These are phyloP conservation scores for Nothocercus julius DNA, from an alignment of 2,113 vertebrate species.

Conservation along the genomic window DNA sequence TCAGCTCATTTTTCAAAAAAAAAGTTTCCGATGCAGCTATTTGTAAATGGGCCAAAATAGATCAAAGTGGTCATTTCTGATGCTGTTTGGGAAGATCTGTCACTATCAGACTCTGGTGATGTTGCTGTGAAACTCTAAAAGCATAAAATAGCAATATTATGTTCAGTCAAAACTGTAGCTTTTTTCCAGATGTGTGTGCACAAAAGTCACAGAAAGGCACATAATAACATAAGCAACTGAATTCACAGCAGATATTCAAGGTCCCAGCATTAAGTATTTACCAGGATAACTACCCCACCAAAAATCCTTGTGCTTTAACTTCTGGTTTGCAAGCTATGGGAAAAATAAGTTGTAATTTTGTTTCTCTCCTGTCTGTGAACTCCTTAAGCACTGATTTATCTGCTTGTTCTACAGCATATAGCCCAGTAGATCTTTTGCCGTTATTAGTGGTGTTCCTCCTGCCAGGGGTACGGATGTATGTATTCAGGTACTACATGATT, in stretches of 20 bases:
- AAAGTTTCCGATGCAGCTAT: background rate
- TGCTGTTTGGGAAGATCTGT: background rate
- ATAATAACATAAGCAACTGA: accelerated
- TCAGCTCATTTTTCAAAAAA: background rate
- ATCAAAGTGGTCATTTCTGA: background rate
- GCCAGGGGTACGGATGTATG: background rate
- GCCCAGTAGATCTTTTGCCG: background rate
- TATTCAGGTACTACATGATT: background rate
- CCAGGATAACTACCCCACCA: accelerated
- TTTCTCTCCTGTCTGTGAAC: background rate
- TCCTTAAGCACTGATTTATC: background rate
- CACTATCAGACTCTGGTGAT: background rate
- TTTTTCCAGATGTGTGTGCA: background rate
- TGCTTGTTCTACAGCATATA: background rate
- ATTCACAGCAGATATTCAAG: background rate
- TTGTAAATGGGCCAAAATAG: background rate
- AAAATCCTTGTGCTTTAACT: background rate
- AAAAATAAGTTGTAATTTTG: background rate
- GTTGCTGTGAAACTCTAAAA: background rate
- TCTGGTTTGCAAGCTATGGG: background rate
- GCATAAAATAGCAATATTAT: background rate
- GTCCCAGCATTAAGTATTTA: background rate
- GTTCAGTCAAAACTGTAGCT: background rate
- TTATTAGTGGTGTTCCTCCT: background rate
- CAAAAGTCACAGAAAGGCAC: background rate